A percentile compares a stretch with the other conserved stretches of the same genome.
These are phyloP conservation scores for Phaethon lepturus DNA, from an alignment of 2,113 vertebrate genomes.

Conservation along the genomic window DNA sequence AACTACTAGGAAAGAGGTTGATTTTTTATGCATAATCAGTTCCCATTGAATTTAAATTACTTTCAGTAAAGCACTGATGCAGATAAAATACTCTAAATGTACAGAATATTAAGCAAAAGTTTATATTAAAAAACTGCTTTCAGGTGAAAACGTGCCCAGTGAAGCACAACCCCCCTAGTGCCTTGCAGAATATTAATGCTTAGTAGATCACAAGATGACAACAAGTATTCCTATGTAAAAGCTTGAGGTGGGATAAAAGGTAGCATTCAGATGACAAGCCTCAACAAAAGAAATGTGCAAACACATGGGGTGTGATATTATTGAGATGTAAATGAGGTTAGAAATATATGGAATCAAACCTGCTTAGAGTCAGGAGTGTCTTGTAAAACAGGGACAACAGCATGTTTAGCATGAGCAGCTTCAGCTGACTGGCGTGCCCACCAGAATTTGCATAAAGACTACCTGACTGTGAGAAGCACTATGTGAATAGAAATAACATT, in stretches of 20 bases:
- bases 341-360: conserved; percentile 36
- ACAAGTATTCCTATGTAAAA: conserved; percentile 38
- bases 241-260: conserved; percentile 55
- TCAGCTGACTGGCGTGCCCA: background rate
- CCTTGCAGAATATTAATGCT: conserved; percentile 76
- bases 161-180: conserved; percentile 66
- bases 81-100: conserved; percentile 78
- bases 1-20: conserved; percentile 58
- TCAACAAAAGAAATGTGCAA: conserved; percentile 52
- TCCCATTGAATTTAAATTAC: conserved; percentile 79
- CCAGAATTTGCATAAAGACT: background rate
- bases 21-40: conserved; percentile 75
- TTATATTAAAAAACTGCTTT: conserved; percentile 80
- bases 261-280: conserved; percentile 29
- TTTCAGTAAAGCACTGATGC: conserved; percentile 68
- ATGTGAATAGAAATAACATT: background rate
- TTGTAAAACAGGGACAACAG: conserved; percentile 34
- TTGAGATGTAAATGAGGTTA: conserved; percentile 73
- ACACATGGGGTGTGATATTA: conserved; percentile 22
- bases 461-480: background rate
- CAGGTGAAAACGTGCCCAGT: conserved; percentile 72
- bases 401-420: conserved; percentile 8
- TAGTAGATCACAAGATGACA: conserved; percentile 63
- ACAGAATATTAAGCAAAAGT: conserved; percentile 83
- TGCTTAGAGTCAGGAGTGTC: background rate